Evolutionary conservation across 2,113 vertebrate species (phyloP).

Genomic region (Nymphicus hollandicus): DNA sequence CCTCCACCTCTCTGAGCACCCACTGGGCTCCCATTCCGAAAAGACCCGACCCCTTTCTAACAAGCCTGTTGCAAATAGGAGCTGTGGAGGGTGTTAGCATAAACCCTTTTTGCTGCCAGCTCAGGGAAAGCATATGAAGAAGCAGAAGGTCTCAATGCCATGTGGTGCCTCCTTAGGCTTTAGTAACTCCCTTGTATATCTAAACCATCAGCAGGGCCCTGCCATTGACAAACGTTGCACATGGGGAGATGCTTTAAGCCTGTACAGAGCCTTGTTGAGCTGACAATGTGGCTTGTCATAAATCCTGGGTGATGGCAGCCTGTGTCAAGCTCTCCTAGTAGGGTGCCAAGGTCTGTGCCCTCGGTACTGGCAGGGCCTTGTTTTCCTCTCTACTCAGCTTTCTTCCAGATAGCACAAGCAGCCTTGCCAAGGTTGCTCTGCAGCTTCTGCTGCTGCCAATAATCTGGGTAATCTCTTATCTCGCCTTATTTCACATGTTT

Average conservation of each 20-base stretch:
- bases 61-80: rapidly evolving
- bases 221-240: rapidly evolving
- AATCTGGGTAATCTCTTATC: constrained; percentile 46
- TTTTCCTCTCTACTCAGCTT: constrained; percentile 19
- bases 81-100: not conserved
- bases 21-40: not conserved
- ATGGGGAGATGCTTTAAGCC: not conserved
- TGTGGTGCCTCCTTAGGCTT: not conserved
- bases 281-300: not conserved
- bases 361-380: not conserved
- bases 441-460: constrained; percentile 21
- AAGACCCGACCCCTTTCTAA: not conserved
- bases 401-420: constrained; percentile 35
- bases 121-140: not conserved
- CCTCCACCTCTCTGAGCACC: not conserved
- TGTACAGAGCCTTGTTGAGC: not conserved
- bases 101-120: not conserved
- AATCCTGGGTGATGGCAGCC: not conserved
- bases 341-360: not conserved
- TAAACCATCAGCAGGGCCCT: not conserved
- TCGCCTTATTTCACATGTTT: constrained; percentile 9
- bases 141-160: not conserved
- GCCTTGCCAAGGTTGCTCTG: constrained; percentile 43
- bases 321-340: not conserved
- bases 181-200: not conserved